These are phyloP conservation scores for Nasonia vitripennis DNA, from an alignment of 1,140 invertebrate species.

Conservation along the genomic window DNA sequence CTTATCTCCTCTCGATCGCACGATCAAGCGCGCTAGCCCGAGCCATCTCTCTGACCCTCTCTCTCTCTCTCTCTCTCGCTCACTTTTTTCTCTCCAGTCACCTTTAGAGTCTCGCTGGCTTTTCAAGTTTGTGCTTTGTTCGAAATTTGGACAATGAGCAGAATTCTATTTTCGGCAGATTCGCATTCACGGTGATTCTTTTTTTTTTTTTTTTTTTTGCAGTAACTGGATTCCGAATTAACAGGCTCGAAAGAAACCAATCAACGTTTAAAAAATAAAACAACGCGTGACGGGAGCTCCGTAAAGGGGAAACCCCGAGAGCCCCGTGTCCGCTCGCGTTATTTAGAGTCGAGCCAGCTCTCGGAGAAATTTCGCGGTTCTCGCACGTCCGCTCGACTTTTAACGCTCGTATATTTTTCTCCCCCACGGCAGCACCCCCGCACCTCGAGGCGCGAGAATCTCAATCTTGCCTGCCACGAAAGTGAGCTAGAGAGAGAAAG, in stretches of 20 bases:
- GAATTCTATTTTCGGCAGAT: too few species aligned
- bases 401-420: conserved; percentile 2
- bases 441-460: background rate
- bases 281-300: background rate
- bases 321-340: background rate
- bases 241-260: background rate
- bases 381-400: conserved; percentile 34
- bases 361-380: background rate
- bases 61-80: background rate
- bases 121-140: background rate
- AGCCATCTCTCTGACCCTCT: background rate
- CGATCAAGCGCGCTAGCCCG: background rate
- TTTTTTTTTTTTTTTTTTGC: background rate
- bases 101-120: background rate
- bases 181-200: too few species aligned
- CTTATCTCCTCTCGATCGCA: conserved; percentile 3
- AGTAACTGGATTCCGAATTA: background rate
- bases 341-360: background rate
- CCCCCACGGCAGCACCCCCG: background rate
- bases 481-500: background rate
- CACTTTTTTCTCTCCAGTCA: background rate
- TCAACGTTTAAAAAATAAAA: background rate
- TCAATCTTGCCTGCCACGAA: background rate
- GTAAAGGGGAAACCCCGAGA: background rate
- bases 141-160: too few species aligned